These are phyloP conservation scores for Bolborhynchus lineola DNA, from an alignment of 2,113 vertebrate genomes.

Conservation along the genomic window DNA sequence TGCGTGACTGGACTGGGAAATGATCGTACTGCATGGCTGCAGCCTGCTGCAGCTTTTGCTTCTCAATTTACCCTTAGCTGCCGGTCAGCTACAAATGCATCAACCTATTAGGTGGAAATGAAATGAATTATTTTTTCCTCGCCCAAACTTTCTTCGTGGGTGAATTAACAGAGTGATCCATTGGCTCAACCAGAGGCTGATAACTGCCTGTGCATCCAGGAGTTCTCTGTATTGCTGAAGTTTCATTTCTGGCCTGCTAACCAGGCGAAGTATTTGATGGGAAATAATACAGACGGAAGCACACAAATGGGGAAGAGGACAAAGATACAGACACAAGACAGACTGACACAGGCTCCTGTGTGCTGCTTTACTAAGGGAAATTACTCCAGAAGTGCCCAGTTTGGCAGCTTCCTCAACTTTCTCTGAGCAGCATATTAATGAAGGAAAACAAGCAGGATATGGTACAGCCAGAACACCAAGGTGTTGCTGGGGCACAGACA, in stretches of 20 bases:
- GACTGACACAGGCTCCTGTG: neutral
- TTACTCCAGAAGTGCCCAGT: neutral
- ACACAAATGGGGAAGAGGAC: neutral
- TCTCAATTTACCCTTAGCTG: neutral
- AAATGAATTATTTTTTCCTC: neutral
- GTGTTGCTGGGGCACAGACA: neutral
- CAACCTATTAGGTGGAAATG: neutral
- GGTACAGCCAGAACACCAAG: neutral
- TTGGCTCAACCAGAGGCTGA: neutral
- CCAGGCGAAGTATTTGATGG: neutral
- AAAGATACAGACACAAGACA: neutral
- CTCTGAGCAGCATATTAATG: neutral
- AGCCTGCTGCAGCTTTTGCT: neutral
- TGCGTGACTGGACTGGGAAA: fast-evolving
- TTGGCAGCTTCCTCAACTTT: neutral
- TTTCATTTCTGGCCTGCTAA: neutral
- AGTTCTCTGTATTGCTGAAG: neutral
- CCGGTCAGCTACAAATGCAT: neutral
- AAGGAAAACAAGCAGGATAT: neutral
- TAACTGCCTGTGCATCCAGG: neutral
- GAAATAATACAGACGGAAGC: neutral
- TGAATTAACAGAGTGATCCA: neutral
- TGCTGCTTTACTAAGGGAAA: neutral
- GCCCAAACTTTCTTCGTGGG: neutral
- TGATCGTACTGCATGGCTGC: neutral